Percentiles rank a stretch among this genome's conserved stretches.
Evolutionary conservation across 2,888 invertebrate species (phyloP).

Genomic region (Axea sp.): DNA sequence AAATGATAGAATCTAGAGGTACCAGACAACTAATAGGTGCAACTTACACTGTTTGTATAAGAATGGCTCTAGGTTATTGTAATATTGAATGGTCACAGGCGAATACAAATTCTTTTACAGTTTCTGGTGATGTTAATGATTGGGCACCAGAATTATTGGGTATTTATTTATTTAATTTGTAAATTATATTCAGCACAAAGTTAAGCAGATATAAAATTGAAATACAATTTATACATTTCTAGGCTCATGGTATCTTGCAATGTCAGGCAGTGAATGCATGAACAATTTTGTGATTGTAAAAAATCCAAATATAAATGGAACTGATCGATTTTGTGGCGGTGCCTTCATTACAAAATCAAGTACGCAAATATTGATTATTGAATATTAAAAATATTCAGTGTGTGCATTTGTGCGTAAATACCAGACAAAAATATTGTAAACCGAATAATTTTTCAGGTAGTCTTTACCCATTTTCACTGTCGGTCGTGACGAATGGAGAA

Average conservation of each 20-base stretch:
- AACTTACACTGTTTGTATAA: constrained; percentile 89
- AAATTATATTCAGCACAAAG: not conserved
- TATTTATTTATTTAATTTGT: constrained; percentile 13
- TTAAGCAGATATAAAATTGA: not conserved
- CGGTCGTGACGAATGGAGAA: constrained; percentile 83
- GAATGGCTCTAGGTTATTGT: constrained; percentile 87
- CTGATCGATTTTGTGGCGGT: constrained; percentile 88
- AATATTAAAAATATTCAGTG: no score
- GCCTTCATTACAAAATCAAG: constrained; percentile 85
- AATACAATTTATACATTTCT: no score
- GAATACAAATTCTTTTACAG: constrained; percentile 84
- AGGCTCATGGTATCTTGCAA: constrained; percentile 81
- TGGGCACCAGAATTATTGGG: constrained; percentile 83
- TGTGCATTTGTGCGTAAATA: no score
- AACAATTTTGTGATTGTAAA: constrained; percentile 89
- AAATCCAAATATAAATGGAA: constrained; percentile 80
- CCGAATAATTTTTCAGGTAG: constrained; percentile 83
- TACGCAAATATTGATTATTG: no score
- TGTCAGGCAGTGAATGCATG: constrained; percentile 83
- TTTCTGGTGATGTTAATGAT: constrained; percentile 85
- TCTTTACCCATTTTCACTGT: constrained; percentile 87
- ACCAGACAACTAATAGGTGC: constrained; percentile 86
- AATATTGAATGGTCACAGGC: constrained; percentile 84
- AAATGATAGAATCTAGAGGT: constrained; percentile 41
- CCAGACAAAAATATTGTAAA: no score